Conservation (phyloP, 2,797 vertebrate species). For the Pipistrellus pygmaeus region DNA sequence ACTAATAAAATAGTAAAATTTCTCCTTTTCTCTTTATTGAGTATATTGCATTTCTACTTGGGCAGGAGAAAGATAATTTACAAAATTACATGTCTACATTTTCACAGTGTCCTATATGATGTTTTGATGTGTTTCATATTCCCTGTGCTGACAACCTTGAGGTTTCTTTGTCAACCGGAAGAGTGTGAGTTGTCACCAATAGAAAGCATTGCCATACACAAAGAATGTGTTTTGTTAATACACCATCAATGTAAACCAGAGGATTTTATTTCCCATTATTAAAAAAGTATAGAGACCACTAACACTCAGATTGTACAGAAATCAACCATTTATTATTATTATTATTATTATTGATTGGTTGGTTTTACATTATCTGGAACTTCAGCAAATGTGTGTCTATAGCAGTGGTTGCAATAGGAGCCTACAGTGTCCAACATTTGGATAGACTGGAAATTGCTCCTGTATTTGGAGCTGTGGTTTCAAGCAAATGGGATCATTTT, state of each 20-base stretch:
- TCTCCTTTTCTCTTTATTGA: neutral
- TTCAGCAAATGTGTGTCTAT: neutral
- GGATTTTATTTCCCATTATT: neutral
- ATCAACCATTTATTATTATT: neutral
- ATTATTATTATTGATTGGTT: neutral
- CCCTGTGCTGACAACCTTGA: neutral
- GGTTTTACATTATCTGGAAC: neutral
- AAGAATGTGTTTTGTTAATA: neutral
- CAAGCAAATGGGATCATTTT: neutral
- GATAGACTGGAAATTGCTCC: neutral
- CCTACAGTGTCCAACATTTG: neutral
- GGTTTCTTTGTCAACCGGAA: neutral
- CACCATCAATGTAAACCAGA: neutral
- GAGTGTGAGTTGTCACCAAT: neutral
- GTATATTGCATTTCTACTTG: neutral
- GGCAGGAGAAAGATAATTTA: neutral
- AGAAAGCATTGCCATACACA: neutral
- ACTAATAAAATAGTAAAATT: neutral
- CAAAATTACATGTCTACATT: neutral
- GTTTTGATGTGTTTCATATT: neutral
- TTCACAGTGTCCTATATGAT: neutral
- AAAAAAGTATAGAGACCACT: neutral
- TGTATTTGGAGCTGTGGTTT: neutral
- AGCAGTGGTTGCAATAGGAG: neutral
- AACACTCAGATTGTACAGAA: neutral